Conservation (phyloP, 2,888 invertebrate genomes). For the Idaea aversata region DNA sequence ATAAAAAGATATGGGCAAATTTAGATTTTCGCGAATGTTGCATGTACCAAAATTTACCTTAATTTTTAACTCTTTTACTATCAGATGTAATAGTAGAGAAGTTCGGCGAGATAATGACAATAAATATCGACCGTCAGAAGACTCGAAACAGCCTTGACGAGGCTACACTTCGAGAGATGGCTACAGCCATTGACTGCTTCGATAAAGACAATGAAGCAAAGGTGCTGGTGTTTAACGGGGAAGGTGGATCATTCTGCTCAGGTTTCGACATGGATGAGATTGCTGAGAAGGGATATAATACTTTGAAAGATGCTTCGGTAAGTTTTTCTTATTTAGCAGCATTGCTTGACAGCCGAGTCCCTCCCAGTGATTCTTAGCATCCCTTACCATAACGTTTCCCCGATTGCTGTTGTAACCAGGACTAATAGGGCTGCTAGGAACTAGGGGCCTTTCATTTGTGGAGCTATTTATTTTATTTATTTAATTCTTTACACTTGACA, state of each 20-base stretch:
- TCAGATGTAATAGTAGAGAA: conserved; percentile 80
- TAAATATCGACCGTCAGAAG: conserved; percentile 93
- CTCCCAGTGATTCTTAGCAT: too few species aligned
- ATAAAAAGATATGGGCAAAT: too few species aligned
- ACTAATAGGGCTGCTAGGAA: too few species aligned
- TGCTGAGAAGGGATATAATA: conserved; percentile 63
- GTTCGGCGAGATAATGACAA: conserved; percentile 83
- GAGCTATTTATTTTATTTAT: too few species aligned
- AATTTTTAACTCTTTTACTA: too few species aligned
- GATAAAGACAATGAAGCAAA: conserved; percentile 86
- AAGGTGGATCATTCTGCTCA: conserved; percentile 96
- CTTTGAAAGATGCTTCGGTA: conserved; percentile 65
- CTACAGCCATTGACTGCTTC: conserved; percentile 87
- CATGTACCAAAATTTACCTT: too few species aligned
- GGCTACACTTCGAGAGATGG: conserved; percentile 83
- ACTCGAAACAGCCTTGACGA: conserved; percentile 91
- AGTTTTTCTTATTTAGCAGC: conserved; percentile 29
- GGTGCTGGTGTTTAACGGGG: conserved; percentile 91
- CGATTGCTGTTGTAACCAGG: too few species aligned
- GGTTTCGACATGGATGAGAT: conserved; percentile 94
- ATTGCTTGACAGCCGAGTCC: neutral
- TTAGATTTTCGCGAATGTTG: too few species aligned
- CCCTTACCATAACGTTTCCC: too few species aligned
- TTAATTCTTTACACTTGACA: too few species aligned
- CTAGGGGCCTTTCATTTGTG: too few species aligned